These are phyloP conservation scores for Drosophila tanythrix DNA, from an alignment of 2,888 invertebrate species.

Conservation along the genomic window DNA sequence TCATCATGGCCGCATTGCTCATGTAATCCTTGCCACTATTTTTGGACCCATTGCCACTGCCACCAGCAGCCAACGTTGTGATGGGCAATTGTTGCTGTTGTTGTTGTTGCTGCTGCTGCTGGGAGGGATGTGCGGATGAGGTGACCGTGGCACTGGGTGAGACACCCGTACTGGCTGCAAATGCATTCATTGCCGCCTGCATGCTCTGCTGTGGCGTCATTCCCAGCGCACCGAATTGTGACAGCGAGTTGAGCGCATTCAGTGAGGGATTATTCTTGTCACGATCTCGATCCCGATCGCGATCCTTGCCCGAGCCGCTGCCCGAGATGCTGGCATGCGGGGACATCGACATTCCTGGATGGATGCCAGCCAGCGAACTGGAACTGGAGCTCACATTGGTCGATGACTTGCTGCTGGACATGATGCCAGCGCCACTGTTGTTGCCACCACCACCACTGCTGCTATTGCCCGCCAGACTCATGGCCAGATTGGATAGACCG, in stretches of 20 bases:
- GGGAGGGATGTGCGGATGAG: constrained; percentile 57
- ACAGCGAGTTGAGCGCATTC: constrained; percentile 84
- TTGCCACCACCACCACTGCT: constrained; percentile 27
- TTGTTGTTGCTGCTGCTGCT: constrained; percentile 56
- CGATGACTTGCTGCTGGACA: constrained; percentile 63
- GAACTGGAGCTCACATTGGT: constrained; percentile 63
- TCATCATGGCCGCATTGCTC: constrained; percentile 73
- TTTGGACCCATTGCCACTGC: constrained; percentile 50
- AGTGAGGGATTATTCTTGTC: constrained; percentile 84
- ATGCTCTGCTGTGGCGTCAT: constrained; percentile 85
- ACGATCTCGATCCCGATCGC: constrained; percentile 47
- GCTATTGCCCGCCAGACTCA: constrained; percentile 42
- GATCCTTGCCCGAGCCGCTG: constrained; percentile 45
- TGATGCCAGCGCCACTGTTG: constrained; percentile 39
- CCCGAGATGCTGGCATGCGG: constrained; percentile 70
- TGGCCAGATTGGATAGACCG: constrained; percentile 57
- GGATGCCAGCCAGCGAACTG: constrained; percentile 57
- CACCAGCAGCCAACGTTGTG: constrained; percentile 51
- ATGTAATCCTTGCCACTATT: constrained; percentile 83
- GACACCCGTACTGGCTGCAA: constrained; percentile 83
- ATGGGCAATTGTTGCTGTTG: constrained; percentile 50
- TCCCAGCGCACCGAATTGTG: constrained; percentile 84
- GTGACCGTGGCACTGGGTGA: constrained; percentile 65
- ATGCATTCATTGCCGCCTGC: constrained; percentile 85
- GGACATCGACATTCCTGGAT: constrained; percentile 75